A percentile compares a stretch with the other conserved stretches of the same genome.
phyloP scores from a whole-genome alignment of 2,888 invertebrate species.

The Chymomyza caudatula region DNA sequence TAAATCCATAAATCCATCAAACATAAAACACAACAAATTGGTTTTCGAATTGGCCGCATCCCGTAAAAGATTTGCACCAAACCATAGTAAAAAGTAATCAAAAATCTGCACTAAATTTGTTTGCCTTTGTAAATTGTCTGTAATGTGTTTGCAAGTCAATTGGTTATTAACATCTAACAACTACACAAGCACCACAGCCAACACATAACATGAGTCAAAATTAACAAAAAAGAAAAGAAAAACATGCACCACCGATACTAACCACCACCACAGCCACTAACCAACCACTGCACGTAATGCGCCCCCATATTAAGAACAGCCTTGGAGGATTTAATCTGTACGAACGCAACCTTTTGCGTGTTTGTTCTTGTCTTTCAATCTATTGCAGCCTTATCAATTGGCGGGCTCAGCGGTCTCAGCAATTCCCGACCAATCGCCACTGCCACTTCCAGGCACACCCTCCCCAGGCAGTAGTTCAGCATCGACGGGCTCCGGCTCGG shows the following conservation, averaged over 20 bases:
- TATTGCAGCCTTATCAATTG: slow-evolving; percentile 78
- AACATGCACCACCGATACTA: slow-evolving; percentile 25
- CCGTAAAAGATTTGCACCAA: slow-evolving; percentile 24
- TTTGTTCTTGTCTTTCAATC: slow-evolving; percentile 24
- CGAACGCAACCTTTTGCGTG: slow-evolving; percentile 29
- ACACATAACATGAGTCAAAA: slow-evolving; percentile 50
- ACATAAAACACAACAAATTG: slow-evolving; percentile 35
- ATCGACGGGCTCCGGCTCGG: slow-evolving; percentile 88
- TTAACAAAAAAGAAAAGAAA: slow-evolving; percentile 22
- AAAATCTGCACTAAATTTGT: slow-evolving; percentile 11
- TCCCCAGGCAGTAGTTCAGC: slow-evolving; percentile 92
- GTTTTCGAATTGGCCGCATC: slow-evolving; percentile 52
- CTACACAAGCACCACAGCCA: slow-evolving; percentile 15
- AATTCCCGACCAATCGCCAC: slow-evolving; percentile 81
- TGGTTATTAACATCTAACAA: slow-evolving; percentile 9
- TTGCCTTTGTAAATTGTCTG: slow-evolving; percentile 30
- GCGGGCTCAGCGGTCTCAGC: slow-evolving; percentile 81
- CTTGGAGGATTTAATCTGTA: slow-evolving; percentile 30
- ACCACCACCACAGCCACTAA: slow-evolving; percentile 10
- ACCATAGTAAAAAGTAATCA: neutral
- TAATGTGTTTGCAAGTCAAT: slow-evolving; percentile 30
- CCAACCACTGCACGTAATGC: slow-evolving; percentile 33
- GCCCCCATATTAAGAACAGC: slow-evolving; percentile 5
- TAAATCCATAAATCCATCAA: slow-evolving; percentile 8
- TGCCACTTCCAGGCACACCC: slow-evolving; percentile 85